phyloP scores from a whole-genome alignment of 92 coral and sea anemone species.

The Epizoanthus scotinus region DNA sequence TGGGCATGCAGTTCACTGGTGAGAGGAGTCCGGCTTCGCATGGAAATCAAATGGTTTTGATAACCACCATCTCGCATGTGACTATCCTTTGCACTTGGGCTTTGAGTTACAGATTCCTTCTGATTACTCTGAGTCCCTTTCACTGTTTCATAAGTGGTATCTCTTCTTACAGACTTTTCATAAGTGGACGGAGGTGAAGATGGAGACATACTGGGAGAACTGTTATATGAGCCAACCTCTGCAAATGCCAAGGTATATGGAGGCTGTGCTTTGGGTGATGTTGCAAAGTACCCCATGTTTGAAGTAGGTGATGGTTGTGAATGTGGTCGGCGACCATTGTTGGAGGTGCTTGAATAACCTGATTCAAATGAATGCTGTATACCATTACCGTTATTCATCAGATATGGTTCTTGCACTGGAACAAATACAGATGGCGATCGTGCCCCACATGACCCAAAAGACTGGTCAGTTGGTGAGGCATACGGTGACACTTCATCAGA shows the following conservation, averaged over 20 bases:
- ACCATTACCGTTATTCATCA: constrained; percentile 46
- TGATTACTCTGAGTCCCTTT: constrained; percentile 45
- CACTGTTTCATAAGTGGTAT: constrained; percentile 34
- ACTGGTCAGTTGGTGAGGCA: constrained; percentile 92
- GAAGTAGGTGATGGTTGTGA: constrained; percentile 77
- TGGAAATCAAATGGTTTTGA: constrained; percentile 57
- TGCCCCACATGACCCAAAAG: constrained; percentile 72
- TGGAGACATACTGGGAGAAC: constrained; percentile 93
- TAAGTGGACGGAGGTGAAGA: constrained; percentile 78
- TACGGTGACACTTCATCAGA: constrained; percentile 90
- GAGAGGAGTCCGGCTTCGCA: constrained; percentile 72
- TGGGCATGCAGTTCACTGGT: constrained; percentile 85
- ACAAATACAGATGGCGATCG: constrained; percentile 73
- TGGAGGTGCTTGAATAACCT: constrained; percentile 73
- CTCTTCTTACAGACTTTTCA: constrained; percentile 67
- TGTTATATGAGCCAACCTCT: constrained; percentile 65
- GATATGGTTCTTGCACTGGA: constrained; percentile 70
- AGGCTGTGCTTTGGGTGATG: constrained; percentile 71
- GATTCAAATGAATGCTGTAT: constrained; percentile 83
- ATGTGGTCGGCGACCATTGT: constrained; percentile 65
- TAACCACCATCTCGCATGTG: constrained; percentile 67
- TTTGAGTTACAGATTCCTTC: constrained; percentile 62
- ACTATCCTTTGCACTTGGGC: constrained; percentile 53
- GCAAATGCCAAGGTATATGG: constrained; percentile 60
- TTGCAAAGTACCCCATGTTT: constrained; percentile 52